Evolutionary conservation across 2,888 invertebrate species (phyloP).

Genomic region (Cartodere bifasciata): DNA sequence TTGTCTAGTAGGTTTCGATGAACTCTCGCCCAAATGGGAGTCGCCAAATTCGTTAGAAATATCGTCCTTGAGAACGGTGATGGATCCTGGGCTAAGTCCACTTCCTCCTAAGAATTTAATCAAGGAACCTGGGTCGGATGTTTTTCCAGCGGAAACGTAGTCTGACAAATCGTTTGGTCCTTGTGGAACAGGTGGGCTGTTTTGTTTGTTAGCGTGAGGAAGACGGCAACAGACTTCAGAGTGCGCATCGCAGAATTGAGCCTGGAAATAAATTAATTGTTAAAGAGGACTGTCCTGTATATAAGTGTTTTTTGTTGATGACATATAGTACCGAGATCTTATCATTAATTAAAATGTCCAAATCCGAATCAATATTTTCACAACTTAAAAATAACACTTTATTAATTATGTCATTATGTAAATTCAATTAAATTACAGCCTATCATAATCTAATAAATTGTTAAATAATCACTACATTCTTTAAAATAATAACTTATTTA

Average conservation of each 20-base stretch:
- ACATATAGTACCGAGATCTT: too few relatives aligned
- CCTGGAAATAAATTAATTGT: slow-evolving; percentile 31
- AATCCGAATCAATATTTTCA: too few relatives aligned
- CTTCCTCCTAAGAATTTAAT: slow-evolving; percentile 22
- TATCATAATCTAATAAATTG: too few relatives aligned
- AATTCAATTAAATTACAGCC: too few relatives aligned
- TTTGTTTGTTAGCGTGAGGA: slow-evolving; percentile 15
- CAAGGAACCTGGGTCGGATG: slow-evolving; percentile 21
- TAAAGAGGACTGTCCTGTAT: too few relatives aligned
- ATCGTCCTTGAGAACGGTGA: slow-evolving; percentile 22
- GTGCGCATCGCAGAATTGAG: slow-evolving; percentile 29
- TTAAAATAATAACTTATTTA: too few relatives aligned
- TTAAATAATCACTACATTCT: too few relatives aligned
- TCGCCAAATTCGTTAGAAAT: slow-evolving; percentile 24
- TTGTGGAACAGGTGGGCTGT: slow-evolving; percentile 22
- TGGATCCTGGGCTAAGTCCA: slow-evolving; percentile 25
- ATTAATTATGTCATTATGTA: too few relatives aligned
- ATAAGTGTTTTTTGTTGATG: too few relatives aligned
- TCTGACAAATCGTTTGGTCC: slow-evolving; percentile 5
- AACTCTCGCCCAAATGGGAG: slow-evolving; percentile 18
- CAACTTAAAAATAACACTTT: too few relatives aligned
- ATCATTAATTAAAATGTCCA: too few relatives aligned
- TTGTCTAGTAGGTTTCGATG: slow-evolving; percentile 27
- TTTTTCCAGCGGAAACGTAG: slow-evolving; percentile 24
- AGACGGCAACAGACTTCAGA: slow-evolving; percentile 35